These are phyloP conservation scores for Peribatodes rhomboidaria DNA, from an alignment of 2,888 invertebrate genomes.

Conservation along the genomic window DNA sequence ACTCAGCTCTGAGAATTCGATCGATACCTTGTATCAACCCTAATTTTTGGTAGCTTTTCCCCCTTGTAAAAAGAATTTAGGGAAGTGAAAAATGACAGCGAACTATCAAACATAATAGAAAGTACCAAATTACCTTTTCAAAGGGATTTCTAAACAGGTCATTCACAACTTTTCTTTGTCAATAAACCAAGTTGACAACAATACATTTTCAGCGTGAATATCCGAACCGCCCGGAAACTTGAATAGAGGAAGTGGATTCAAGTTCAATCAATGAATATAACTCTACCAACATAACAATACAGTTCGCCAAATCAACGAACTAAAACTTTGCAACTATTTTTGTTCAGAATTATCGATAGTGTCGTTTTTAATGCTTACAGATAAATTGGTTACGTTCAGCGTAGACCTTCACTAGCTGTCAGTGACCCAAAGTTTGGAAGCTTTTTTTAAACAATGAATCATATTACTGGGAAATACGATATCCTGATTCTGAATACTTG, in stretches of 20 bases:
- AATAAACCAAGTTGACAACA: background rate
- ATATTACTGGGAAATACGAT: conserved; percentile 15
- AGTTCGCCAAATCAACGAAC: background rate
- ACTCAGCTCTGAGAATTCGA: background rate
- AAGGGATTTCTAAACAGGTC: conserved; percentile 5
- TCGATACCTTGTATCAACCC: background rate
- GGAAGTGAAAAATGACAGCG: background rate
- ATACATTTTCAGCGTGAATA: background rate
- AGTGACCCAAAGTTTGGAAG: conserved; percentile 13
- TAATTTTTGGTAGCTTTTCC: background rate
- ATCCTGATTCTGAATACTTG: conserved; percentile 6
- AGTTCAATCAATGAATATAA: conserved; percentile 9
- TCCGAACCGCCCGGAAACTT: background rate
- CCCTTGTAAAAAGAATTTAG: background rate
- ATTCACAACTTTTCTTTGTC: background rate
- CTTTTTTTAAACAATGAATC: conserved; percentile 17
- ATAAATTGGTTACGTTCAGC: background rate
- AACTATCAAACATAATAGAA: no score
- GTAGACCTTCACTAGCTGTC: conserved; percentile 11
- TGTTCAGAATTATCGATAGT: background rate
- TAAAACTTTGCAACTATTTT: background rate
- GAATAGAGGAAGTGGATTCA: conserved; percentile 7
- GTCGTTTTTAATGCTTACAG: background rate
- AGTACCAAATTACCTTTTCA: no score
- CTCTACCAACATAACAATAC: background rate